Conservation (phyloP, 2,888 invertebrate genomes). For the Dryobotodes eremita region DNA sequence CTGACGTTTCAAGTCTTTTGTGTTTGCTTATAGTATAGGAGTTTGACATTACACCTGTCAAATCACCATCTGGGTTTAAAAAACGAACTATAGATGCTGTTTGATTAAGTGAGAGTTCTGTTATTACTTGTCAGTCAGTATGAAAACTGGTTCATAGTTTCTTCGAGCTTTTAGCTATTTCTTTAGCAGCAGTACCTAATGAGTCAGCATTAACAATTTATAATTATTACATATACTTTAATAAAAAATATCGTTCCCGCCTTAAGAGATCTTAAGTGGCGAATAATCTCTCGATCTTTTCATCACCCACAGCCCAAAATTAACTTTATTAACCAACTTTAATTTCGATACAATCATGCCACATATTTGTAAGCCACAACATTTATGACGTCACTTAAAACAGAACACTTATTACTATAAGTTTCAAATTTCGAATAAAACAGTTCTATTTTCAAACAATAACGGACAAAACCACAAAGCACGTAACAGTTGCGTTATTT, state of each 20-base stretch:
- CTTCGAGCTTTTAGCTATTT: background rate
- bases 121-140: background rate
- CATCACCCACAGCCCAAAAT: background rate
- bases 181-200: background rate
- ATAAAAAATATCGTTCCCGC: background rate
- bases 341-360: conserved; percentile 4
- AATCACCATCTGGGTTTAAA: too few relatives aligned
- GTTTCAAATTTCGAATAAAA: conserved; percentile 28
- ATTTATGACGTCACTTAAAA: conserved; percentile 14
- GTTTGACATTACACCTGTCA: too few relatives aligned
- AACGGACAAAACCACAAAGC: conserved; percentile 44
- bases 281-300: background rate
- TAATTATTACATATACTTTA: background rate
- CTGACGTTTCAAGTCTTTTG: too few relatives aligned
- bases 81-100: too few relatives aligned
- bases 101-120: too few relatives aligned
- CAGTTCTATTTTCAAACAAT: conserved; percentile 44
- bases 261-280: background rate
- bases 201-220: too few relatives aligned
- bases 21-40: too few relatives aligned
- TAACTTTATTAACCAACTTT: background rate
- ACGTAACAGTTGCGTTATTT: conserved; percentile 51
- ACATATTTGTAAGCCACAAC: conserved; percentile 9
- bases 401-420: background rate
- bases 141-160: background rate